Base-by-base conservation (phyloP, 2,797 vertebrate genomes). In the Dendrocincla tyrannina region DNA sequence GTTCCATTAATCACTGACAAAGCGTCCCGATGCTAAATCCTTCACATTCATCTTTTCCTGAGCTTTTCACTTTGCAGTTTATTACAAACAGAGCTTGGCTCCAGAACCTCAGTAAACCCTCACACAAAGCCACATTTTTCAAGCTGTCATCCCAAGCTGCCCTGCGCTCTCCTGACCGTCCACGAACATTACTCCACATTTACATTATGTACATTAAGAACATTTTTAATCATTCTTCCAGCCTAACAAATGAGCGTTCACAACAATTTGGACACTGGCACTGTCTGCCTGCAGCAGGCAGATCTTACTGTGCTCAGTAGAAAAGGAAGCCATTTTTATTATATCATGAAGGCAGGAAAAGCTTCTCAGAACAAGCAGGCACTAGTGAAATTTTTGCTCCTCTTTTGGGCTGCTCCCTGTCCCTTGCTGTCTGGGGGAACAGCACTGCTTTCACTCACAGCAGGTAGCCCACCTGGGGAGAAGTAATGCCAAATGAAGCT, bases 1-100 rank as follows among this genome's bases (percentile, higher is more conserved):
- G 79, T 59, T 50, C 82, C 79, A 96, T 95, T 94, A 60, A 91
- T 95, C 91, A 95, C 53, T 84, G 95, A 94, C 96, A 94, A 88
- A 81, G 32, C 50, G 44, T 81, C 73, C 42, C 28, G 24, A 69
- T 69, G 62, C 76, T 86, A 92, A 93, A 75, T 22, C 47, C 62
- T 88, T 78, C 79, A 68, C 85, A 92, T 91, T 78, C 42, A 92
- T 89, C 70, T 78, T 74, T 59, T 52, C 67, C 82, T 49, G 23
- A 92, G 89, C 79, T 78, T 84, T 93, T 66, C 52, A 67, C 49
- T 95, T 95, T 28, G 67, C 90, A 91, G 77, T 73, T 88, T 95
- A 94, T 91, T 85, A 79, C 62, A 91, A 92, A 88, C 62, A 88
- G 77, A 93, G 30, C 70, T 93, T 88, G 79, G 73, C 60, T 91